Percentiles rank a stretch among this genome's conserved stretches.
Evolutionary conservation across 2,113 vertebrate genomes (phyloP).

Genomic region (Empidonax traillii): DNA sequence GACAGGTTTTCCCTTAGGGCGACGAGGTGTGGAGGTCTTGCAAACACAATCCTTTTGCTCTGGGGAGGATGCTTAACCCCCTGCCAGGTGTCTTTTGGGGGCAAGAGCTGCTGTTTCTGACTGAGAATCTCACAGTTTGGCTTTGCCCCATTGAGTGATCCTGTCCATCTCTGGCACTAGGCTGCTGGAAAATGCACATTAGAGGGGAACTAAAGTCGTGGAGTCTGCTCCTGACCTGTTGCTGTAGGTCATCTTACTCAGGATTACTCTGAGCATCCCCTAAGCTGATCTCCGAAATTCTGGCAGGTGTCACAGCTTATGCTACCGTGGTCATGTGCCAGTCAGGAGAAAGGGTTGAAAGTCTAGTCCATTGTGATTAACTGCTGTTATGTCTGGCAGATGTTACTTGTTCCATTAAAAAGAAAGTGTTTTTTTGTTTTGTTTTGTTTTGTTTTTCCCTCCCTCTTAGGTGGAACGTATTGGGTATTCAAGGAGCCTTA

Average conservation of each 20-base stretch:
- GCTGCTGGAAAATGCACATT: neutral
- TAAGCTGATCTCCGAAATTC: neutral
- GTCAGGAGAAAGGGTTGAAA: conserved; percentile 9
- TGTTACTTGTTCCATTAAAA: conserved; percentile 64
- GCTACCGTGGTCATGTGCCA: neutral
- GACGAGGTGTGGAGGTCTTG: neutral
- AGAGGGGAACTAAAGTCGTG: neutral
- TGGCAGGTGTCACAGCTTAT: neutral
- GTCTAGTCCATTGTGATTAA: conserved; percentile 54
- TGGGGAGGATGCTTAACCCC: neutral
- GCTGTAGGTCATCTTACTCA: neutral
- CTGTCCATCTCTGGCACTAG: neutral
- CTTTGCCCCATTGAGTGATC: neutral
- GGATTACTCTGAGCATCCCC: neutral
- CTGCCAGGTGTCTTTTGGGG: neutral
- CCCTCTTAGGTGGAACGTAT: conserved; percentile 90
- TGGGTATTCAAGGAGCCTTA: conserved; percentile 93
- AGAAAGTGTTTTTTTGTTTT: conserved; percentile 30
- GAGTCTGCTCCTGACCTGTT: neutral
- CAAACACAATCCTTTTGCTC: neutral
- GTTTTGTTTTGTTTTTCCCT: conserved; percentile 56
- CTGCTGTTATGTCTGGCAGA: conserved; percentile 53
- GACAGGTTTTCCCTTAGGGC: neutral
- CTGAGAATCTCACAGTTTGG: neutral
- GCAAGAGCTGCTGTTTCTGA: neutral